phyloP scores from a whole-genome alignment of 2,888 invertebrate species.

The Scelioninae gen. 1 region DNA sequence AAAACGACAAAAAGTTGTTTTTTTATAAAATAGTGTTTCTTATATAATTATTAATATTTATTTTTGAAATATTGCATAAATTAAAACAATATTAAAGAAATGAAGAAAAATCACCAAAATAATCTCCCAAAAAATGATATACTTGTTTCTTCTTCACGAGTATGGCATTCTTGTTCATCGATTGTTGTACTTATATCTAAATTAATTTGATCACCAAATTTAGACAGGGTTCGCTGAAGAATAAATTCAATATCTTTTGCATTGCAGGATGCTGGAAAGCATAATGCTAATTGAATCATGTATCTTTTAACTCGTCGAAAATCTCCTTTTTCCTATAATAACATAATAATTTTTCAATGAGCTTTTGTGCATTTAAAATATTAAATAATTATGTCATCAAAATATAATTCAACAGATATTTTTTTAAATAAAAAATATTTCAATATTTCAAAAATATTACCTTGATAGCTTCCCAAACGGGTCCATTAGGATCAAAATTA shows the following conservation, averaged over 20 bases:
- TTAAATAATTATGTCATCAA: no score
- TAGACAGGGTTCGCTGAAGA: conserved; percentile 84
- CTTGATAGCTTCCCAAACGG: conserved; percentile 77
- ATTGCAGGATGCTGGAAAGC: conserved; percentile 87
- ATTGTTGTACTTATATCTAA: conserved; percentile 71
- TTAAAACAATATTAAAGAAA: no score
- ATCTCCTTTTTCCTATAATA: conserved; percentile 76
- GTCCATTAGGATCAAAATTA: conserved; percentile 75
- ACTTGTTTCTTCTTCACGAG: conserved; percentile 69
- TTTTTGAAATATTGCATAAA: no score
- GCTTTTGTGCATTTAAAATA: no score
- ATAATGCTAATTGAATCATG: conserved; percentile 85
- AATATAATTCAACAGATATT: no score
- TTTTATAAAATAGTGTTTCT: no score
- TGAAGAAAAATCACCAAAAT: conserved; percentile 73
- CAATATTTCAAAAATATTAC: conserved; percentile 62
- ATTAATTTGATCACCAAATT: conserved; percentile 78
- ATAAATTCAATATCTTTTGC: conserved; percentile 86
- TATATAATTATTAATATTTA: no score
- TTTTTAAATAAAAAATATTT: conserved; percentile 3
- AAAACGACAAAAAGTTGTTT: no score
- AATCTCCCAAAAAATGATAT: conserved; percentile 70
- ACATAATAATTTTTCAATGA: neutral
- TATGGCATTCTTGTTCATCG: conserved; percentile 73
- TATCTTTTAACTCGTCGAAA: conserved; percentile 74